Percentiles rank a stretch among this genome's conserved stretches.
phyloP scores from a whole-genome alignment of 2,888 invertebrate genomes.

The Cephus pulcher region DNA sequence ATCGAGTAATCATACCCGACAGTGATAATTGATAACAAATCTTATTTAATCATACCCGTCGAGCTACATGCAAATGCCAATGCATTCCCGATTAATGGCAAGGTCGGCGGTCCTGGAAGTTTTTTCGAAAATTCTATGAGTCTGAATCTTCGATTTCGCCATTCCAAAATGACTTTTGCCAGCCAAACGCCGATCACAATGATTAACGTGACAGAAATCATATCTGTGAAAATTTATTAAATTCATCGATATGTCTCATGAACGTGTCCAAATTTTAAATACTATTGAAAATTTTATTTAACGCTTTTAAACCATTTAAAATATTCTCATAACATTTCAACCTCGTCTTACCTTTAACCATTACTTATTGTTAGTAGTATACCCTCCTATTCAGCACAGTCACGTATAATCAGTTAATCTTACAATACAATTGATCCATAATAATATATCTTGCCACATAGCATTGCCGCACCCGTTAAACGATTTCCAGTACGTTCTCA shows the following conservation, averaged over 20 bases:
- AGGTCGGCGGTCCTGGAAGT: conserved; percentile 36
- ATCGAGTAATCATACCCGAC: neutral
- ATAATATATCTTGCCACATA: neutral
- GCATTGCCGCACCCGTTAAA: neutral
- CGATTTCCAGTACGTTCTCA: neutral
- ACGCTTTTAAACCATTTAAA: neutral
- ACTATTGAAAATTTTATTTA: neutral
- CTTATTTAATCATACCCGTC: conserved; percentile 29
- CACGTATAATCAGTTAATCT: conserved; percentile 16
- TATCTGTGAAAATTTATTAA: neutral
- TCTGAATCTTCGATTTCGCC: conserved; percentile 24
- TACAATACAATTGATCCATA: conserved; percentile 14
- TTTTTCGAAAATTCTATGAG: conserved; percentile 29
- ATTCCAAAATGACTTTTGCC: conserved; percentile 22
- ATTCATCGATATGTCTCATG: neutral
- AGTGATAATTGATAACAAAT: neutral
- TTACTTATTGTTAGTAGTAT: neutral
- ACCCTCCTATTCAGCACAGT: neutral
- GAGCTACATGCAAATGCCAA: conserved; percentile 33
- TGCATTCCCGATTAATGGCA: conserved; percentile 42
- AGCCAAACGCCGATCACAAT: conserved; percentile 19
- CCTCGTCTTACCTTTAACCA: neutral
- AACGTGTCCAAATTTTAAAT: neutral
- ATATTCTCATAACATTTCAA: neutral
- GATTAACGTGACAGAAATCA: neutral